Evolutionary conservation across 64 coral and sea anemone species (phyloP).

Genomic region (Exaiptasia diaphana): DNA sequence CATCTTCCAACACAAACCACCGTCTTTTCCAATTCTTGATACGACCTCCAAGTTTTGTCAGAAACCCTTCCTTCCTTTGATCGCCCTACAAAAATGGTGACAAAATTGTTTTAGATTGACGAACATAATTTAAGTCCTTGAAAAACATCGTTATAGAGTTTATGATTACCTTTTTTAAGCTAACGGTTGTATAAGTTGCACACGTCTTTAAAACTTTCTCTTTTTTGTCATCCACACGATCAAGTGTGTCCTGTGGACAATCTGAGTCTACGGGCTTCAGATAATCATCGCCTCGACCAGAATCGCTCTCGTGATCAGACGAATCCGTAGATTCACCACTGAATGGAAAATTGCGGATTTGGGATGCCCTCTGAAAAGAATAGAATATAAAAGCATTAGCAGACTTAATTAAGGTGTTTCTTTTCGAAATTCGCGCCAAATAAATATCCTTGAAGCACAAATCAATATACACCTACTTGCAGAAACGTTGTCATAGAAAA

Average conservation of each 20-base stretch:
- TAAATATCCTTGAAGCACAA: background rate
- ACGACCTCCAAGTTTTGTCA: constrained; percentile 89
- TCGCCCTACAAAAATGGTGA: constrained; percentile 55
- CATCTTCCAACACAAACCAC: constrained; percentile 91
- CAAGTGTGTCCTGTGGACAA: background rate
- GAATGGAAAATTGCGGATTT: constrained; percentile 80
- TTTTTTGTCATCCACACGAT: constrained; percentile 27
- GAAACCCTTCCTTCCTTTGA: constrained; percentile 88
- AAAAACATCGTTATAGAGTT: background rate
- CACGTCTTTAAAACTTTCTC: constrained; percentile 88
- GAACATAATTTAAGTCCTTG: too few species aligned
- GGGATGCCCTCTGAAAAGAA: constrained; percentile 77
- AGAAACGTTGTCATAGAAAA: too few species aligned
- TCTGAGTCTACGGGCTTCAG: background rate
- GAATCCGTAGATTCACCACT: constrained; percentile 94
- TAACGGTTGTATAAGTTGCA: constrained; percentile 93
- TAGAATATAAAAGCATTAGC: background rate
- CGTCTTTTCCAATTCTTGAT: constrained; percentile 99
- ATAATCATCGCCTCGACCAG: constrained; percentile 27
- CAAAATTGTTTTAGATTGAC: background rate
- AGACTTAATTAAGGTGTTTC: background rate
- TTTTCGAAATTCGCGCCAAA: background rate
- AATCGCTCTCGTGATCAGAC: constrained; percentile 70
- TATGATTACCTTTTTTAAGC: constrained; percentile 86
- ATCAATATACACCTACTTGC: too few species aligned